Evolutionary conservation across 1,140 invertebrate species (phyloP).

Genomic region (Lethrus apterus): DNA sequence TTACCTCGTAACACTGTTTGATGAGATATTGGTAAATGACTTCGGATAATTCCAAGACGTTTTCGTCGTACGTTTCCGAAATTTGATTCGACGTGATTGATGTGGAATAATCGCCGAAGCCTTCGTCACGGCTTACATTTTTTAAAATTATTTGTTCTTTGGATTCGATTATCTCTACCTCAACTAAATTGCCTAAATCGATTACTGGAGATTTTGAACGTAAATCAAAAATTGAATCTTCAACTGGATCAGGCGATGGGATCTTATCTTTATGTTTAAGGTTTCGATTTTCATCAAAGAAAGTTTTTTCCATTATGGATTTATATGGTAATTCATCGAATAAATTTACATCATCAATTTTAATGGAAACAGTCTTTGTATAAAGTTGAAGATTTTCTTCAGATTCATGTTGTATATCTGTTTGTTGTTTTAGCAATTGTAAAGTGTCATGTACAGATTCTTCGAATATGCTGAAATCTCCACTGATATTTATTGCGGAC

Average conservation of each 20-base stretch:
- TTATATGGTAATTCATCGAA: too few relatives aligned
- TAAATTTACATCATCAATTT: too few relatives aligned
- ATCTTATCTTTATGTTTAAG: too few relatives aligned
- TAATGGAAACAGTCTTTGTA: too few relatives aligned
- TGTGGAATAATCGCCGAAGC: conserved; percentile 24
- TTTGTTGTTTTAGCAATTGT: conserved; percentile 8
- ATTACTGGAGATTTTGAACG: too few relatives aligned
- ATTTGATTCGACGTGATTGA: background rate
- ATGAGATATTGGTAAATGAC: conserved; percentile 31
- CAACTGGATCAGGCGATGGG: too few relatives aligned
- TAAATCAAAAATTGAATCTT: too few relatives aligned
- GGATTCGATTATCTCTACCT: too few relatives aligned
- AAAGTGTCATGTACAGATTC: conserved; percentile 5
- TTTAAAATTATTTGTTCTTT: background rate
- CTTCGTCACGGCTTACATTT: conserved; percentile 25
- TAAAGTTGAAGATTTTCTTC: background rate
- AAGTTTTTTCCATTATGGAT: too few relatives aligned
- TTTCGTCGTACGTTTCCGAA: conserved; percentile 21
- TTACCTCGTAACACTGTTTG: conserved; percentile 31
- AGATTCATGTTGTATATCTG: too few relatives aligned
- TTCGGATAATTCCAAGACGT: conserved; percentile 21
- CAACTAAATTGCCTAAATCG: too few relatives aligned
- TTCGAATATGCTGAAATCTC: background rate
- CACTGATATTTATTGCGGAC: background rate
- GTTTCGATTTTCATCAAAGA: too few relatives aligned